Evolutionary conservation across 1,140 invertebrate genomes (phyloP), one percentile per base, ranked within the genome.

Genomic region (Euura saliciscinereae): DNA sequence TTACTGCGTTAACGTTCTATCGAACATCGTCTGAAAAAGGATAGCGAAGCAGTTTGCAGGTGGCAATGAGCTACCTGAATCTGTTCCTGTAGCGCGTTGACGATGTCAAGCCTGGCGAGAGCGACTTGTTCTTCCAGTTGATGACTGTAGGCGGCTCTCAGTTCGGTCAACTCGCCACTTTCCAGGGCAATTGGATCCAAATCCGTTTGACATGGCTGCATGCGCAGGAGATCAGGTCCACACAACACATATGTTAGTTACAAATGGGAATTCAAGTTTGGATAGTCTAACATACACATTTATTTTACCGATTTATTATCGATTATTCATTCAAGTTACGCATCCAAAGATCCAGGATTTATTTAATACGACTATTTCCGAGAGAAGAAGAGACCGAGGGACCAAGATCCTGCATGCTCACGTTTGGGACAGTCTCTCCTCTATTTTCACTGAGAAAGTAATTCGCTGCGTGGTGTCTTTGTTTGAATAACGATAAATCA

Each of bases 121-220:
- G 85, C 84, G 68, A 92, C 82, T 81, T 92, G 90, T 77, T 92
- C 90, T 77, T 90, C 86, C 72, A 92, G 82, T 68, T 83, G 83
- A 66, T 79, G 79, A 75, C 79, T 80, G 76, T 85, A 86, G 70
- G 80, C 78, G 11, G 78, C 82, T 75, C 80, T 79, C 13, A 85
- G 71, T 69, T 83, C 79, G 28, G 77, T 81, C 70, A 85, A 80
- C 77, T 84, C 84, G 74, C 75, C 79, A 75, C 78, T 85, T 71
- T 84, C 84, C 74, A 78, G 75, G 69, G 78, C 78, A 72, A 74
- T 76, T 72, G 78, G 78, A 74, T 83, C 82, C 78, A 76, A 82
- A 71, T 88, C 85, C 71, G 85, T 87, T 80, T 87, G 86, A 83
- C 81, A 86, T 82, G 77, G 81, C 86, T 86, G 75, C 84, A 87